Percentiles rank a stretch among this genome's conserved stretches.
phyloP scores from a whole-genome alignment of 2,888 invertebrate species.

The Agrotis ipsilon region DNA sequence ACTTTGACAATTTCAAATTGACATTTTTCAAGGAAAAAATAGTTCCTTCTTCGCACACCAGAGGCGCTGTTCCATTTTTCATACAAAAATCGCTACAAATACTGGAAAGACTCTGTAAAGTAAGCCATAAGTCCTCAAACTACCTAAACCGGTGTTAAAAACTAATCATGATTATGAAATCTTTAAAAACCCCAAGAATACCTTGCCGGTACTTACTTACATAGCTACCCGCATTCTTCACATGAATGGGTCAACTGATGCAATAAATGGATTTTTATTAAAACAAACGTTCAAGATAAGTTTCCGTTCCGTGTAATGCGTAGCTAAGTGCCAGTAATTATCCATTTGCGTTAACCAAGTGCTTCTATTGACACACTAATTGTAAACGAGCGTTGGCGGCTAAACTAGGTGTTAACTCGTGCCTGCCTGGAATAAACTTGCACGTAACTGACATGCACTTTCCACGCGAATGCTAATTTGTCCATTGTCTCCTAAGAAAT shows the following conservation, averaged over 20 bases:
- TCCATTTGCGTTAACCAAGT: slow-evolving; percentile 70
- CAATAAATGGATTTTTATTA: slow-evolving; percentile 43
- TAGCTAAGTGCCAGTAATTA: slow-evolving; percentile 69
- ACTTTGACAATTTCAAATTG: no score
- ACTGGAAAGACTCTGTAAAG: no score
- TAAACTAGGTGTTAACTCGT: slow-evolving; percentile 71
- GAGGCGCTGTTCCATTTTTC: no score
- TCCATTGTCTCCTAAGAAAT: slow-evolving; percentile 46
- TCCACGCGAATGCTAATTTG: slow-evolving; percentile 65
- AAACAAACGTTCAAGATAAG: slow-evolving; percentile 51
- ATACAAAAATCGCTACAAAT: no score
- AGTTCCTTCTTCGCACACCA: no score
- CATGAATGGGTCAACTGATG: neutral
- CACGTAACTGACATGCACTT: slow-evolving; percentile 69
- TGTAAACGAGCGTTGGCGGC: slow-evolving; percentile 70
- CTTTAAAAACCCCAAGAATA: no score
- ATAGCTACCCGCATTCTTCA: no score
- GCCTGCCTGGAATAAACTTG: slow-evolving; percentile 62
- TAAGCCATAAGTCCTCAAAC: no score
- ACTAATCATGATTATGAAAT: neutral
- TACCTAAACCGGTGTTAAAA: neutral
- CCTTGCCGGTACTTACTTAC: no score
- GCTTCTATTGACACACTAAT: slow-evolving; percentile 85
- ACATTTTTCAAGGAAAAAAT: no score
- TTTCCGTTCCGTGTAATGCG: slow-evolving; percentile 50